These are phyloP conservation scores for Mythimna pallens DNA, from an alignment of 2,888 invertebrate genomes.

Conservation along the genomic window DNA sequence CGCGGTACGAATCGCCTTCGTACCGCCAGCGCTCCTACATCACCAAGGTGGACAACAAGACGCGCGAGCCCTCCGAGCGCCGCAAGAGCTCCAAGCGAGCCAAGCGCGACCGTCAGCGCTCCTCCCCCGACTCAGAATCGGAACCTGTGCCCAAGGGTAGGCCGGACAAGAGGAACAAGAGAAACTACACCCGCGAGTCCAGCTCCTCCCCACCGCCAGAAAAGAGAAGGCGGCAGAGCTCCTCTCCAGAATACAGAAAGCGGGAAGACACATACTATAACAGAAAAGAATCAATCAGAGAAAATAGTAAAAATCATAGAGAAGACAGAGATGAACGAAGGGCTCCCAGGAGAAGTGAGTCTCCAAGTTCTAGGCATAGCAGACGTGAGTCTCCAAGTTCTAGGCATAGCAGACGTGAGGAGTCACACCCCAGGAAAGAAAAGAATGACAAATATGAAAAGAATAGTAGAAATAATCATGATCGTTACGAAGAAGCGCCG, in stretches of 20 bases:
- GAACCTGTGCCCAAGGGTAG: slow-evolving; percentile 71
- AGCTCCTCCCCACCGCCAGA: slow-evolving; percentile 81
- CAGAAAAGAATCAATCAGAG: slow-evolving; percentile 67
- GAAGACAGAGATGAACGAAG: slow-evolving; percentile 71
- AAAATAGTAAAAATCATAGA: slow-evolving; percentile 65
- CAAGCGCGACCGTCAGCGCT: slow-evolving; percentile 75
- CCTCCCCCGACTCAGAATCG: slow-evolving; percentile 76
- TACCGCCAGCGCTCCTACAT: slow-evolving; percentile 79
- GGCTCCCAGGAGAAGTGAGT: slow-evolving; percentile 66
- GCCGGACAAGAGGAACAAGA: slow-evolving; percentile 75
- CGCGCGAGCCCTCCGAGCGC: slow-evolving; percentile 74
- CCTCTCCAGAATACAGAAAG: slow-evolving; percentile 72
- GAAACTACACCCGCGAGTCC: slow-evolving; percentile 69
- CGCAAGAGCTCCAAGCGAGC: slow-evolving; percentile 70
- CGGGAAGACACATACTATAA: slow-evolving; percentile 63
- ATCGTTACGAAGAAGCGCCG: slow-evolving; percentile 73
- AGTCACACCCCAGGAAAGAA: slow-evolving; percentile 58
- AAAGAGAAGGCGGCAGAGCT: slow-evolving; percentile 79
- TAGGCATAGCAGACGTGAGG: slow-evolving; percentile 64
- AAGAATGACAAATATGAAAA: slow-evolving; percentile 70
- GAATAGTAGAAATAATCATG: slow-evolving; percentile 66
- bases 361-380: slow-evolving; percentile 64
- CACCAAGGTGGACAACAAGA: slow-evolving; percentile 80
- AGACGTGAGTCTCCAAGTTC: slow-evolving; percentile 65
- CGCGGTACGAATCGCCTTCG: slow-evolving; percentile 75